phyloP scores from a whole-genome alignment of 1,140 invertebrate species.

The Dinoponera quadriceps region DNA sequence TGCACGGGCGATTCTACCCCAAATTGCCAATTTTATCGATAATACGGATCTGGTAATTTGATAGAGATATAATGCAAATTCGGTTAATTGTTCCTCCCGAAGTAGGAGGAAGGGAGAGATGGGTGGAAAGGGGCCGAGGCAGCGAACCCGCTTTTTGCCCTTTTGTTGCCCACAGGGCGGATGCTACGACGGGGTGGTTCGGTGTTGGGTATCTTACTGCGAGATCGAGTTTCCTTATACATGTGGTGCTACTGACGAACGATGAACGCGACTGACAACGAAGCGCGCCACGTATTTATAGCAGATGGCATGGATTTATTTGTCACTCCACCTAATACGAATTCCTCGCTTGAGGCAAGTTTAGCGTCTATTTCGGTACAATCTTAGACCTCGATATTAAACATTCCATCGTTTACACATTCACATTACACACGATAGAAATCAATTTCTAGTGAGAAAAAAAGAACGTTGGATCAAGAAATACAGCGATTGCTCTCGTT shows the following conservation, averaged over 20 bases:
- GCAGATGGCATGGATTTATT: conserved; percentile 81
- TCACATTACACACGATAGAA: too few relatives aligned
- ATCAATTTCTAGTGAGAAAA: neutral
- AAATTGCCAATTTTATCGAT: conserved; percentile 86
- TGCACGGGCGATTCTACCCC: conserved; percentile 61
- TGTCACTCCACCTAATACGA: conserved; percentile 22
- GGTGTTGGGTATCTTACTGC: conserved; percentile 78
- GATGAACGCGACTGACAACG: conserved; percentile 68
- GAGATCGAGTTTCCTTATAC: conserved; percentile 83
- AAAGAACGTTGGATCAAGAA: too few relatives aligned
- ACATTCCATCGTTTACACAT: neutral
- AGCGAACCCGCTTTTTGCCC: conserved; percentile 66
- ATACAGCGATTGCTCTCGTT: too few relatives aligned
- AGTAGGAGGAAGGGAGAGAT: conserved; percentile 70
- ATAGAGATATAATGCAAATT: conserved; percentile 86
- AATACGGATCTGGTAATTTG: conserved; percentile 85
- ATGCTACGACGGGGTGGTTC: conserved; percentile 53
- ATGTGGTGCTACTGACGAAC: conserved; percentile 76
- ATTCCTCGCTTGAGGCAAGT: conserved; percentile 20
- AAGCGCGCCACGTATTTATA: conserved; percentile 59
- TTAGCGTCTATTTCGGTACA: neutral
- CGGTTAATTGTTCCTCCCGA: conserved; percentile 84
- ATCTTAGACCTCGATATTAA: neutral
- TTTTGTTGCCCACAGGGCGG: conserved; percentile 69
- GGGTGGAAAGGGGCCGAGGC: conserved; percentile 48